Evolutionary conservation across 2,113 vertebrate genomes (phyloP).

Genomic region (Meriones unguiculatus): DNA sequence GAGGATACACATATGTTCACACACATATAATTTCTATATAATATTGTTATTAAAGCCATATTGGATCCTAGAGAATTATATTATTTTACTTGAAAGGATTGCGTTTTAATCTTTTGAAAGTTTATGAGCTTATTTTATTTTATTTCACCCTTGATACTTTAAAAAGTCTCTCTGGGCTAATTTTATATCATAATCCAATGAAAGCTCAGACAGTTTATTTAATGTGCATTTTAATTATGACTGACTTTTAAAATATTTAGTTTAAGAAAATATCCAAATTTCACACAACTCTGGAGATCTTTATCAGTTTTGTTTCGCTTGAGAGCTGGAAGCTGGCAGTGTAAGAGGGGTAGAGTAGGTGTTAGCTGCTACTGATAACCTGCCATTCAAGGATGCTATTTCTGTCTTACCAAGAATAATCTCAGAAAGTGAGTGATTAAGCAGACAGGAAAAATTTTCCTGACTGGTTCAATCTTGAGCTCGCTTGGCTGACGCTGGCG

Average conservation of each 20-base stretch:
- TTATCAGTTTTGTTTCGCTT: background rate
- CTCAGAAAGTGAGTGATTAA: background rate
- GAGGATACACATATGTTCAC: background rate
- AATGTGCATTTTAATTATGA: background rate
- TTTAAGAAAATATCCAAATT: constrained; percentile 11
- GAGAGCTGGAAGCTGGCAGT: background rate
- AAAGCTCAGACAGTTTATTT: background rate
- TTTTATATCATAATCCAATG: background rate
- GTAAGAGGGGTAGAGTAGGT: background rate
- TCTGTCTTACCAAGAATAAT: background rate
- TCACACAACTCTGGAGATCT: background rate
- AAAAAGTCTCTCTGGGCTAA: background rate
- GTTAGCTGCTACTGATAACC: background rate
- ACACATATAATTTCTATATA: background rate
- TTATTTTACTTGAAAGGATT: background rate
- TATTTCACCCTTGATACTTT: background rate
- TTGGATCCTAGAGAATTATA: background rate
- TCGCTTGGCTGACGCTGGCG: background rate
- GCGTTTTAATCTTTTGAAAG: background rate
- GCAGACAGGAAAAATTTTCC: background rate
- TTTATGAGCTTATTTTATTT: background rate
- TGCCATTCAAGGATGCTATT: background rate
- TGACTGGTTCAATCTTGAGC: background rate
- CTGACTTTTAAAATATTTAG: background rate
- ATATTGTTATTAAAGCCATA: background rate